These are phyloP conservation scores for Drosophila engyochracea DNA, from an alignment of 2,888 invertebrate genomes.

Conservation along the genomic window DNA sequence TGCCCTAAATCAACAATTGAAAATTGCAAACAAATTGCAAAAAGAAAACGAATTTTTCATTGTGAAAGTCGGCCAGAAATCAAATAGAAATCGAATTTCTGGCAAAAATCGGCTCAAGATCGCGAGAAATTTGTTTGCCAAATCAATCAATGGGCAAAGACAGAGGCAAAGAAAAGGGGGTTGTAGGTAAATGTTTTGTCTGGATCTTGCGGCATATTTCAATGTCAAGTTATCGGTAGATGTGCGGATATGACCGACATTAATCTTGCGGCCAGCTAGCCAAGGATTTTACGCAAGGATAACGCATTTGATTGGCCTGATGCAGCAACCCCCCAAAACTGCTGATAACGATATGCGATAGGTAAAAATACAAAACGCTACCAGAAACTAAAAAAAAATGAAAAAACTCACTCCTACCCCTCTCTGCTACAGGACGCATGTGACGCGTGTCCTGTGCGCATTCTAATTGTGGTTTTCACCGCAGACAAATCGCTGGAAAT, in stretches of 20 bases:
- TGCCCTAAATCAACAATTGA: constrained; percentile 70
- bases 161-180: neutral
- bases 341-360: constrained; percentile 49
- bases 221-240: constrained; percentile 61
- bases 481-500: constrained; percentile 72
- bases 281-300: constrained; percentile 62
- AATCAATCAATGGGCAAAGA: constrained; percentile 63
- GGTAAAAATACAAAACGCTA: constrained; percentile 17
- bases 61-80: constrained; percentile 41
- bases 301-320: constrained; percentile 50
- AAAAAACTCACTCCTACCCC: constrained; percentile 22
- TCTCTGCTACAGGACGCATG: constrained; percentile 33
- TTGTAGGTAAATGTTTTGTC: constrained; percentile 9
- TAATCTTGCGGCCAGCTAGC: constrained; percentile 63
- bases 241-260: constrained; percentile 54
- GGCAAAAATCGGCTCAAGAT: constrained; percentile 30
- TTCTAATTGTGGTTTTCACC: constrained; percentile 60
- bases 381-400: constrained; percentile 11
- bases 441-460: constrained; percentile 64
- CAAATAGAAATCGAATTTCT: constrained; percentile 24
- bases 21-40: constrained; percentile 74
- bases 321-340: constrained; percentile 7
- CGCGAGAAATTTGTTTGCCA: constrained; percentile 62
- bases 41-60: constrained; percentile 43
- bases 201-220: constrained; percentile 55